phyloP scores from a whole-genome alignment of 1,140 invertebrate genomes.

The Drosophila asahinai region DNA sequence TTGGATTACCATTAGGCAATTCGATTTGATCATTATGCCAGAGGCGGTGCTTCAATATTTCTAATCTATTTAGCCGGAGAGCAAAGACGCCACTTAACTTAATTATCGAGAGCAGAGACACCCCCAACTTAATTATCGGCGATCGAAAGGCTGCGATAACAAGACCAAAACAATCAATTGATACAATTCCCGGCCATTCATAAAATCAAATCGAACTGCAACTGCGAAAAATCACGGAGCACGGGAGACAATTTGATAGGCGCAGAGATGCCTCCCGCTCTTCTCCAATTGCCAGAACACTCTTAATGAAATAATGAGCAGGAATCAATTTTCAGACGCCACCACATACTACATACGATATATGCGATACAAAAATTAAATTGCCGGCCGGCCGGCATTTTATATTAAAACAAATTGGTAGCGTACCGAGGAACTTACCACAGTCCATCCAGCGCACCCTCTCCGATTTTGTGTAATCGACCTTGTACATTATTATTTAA shows the following conservation, averaged over 20 bases:
- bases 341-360: slow-evolving; percentile 23
- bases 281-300: slow-evolving; percentile 44
- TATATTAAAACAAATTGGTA: slow-evolving; percentile 79
- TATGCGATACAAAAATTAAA: slow-evolving; percentile 60
- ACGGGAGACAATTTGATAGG: slow-evolving; percentile 52
- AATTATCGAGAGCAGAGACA: slow-evolving; percentile 65
- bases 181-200: slow-evolving; percentile 78
- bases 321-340: slow-evolving; percentile 76
- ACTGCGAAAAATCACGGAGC: slow-evolving; percentile 67
- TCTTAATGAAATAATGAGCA: slow-evolving; percentile 83
- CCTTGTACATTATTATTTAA: slow-evolving; percentile 83
- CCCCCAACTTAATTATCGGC: slow-evolving; percentile 78
- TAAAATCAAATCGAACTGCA: slow-evolving; percentile 81
- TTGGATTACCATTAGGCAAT: slow-evolving; percentile 71
- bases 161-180: slow-evolving; percentile 82
- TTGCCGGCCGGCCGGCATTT: slow-evolving; percentile 77
- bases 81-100: slow-evolving; percentile 56
- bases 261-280: not conserved
- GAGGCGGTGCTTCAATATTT: slow-evolving; percentile 60
- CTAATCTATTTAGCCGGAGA: slow-evolving; percentile 61
- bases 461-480: slow-evolving; percentile 59
- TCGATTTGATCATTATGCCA: slow-evolving; percentile 72
- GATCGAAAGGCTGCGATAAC: slow-evolving; percentile 80
- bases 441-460: slow-evolving; percentile 16
- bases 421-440: slow-evolving; percentile 57